Base-by-base conservation (phyloP, 2,888 invertebrate genomes). In the Branchipolynoe longqiensis region DNA sequence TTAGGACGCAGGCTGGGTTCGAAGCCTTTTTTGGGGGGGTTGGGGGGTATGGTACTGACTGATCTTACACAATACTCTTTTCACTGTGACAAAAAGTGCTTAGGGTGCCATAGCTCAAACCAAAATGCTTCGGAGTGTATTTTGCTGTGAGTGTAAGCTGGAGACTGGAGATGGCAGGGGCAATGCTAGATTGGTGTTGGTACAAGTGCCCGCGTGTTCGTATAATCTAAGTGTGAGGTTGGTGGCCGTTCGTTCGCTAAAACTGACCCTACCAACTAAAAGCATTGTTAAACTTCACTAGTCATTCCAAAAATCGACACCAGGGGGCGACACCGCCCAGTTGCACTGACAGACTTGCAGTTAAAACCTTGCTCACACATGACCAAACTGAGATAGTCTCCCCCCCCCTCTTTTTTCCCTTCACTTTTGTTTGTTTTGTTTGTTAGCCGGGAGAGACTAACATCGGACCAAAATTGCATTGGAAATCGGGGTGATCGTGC, bases 251-350 rank as follows among this genome's bases (percentile, higher is more conserved):
- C 38, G 69, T 69, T 69, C 69, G 38, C 69, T 69, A 1, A n/a
- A 62, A 33, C 69, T 69, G 31, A 38, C 64, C 38, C 48, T 78
- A 33, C 78, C 78, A 78, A 78, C 78, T 78, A 41, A 78, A 78
- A 78, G 78, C 78, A 54, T 78, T 78, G 78, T 78, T 78, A 78
- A 78, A 78, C 78, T 78, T 78, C 78, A 78, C 78, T 78, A 78
- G 78, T 78, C 78, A 78, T 78, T 78, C 78, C 78, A 78, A 48
- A 78, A n/a, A n/a, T n/a, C 28, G 48, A 78, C 54, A 78, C 54
- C 78, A 48, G 78, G 78, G 62, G 54, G 78, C 41, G 78, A 41
- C 78, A 78, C 78, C 48, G 78, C 48, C 78, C 78, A 78, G 18
- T 78, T 78, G 78, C 78, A 78, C 78, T 78, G 48, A 69, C 69